Evolutionary conservation across 1,140 invertebrate species (phyloP).

Genomic region (Macrocentrus cingulum): DNA sequence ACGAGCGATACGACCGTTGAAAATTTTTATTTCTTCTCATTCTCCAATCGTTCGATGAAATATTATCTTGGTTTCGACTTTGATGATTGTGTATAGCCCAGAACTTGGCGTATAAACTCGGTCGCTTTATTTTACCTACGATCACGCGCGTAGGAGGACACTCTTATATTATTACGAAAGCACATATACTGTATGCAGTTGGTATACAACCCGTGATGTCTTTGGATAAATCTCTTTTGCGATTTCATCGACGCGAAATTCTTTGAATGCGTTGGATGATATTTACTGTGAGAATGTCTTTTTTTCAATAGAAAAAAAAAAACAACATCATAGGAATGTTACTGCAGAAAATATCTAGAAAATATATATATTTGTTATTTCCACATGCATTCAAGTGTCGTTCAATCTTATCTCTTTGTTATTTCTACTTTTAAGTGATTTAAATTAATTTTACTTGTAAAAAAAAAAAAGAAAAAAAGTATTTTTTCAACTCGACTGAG

Average conservation of each 20-base stretch:
- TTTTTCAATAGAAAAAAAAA: too few relatives aligned
- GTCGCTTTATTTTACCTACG: conserved; percentile 28
- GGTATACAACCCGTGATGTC: conserved; percentile 6
- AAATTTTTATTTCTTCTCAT: not conserved
- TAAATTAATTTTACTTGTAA: too few relatives aligned
- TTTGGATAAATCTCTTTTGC: conserved; percentile 11
- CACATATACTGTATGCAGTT: not conserved
- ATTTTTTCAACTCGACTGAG: too few relatives aligned
- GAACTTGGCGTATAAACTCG: conserved; percentile 21
- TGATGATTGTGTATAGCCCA: not conserved
- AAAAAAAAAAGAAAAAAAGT: too few relatives aligned
- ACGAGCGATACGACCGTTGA: not conserved
- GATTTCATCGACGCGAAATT: conserved; percentile 14
- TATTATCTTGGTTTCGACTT: not conserved
- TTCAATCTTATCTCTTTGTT: too few relatives aligned
- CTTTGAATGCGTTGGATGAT: conserved; percentile 7
- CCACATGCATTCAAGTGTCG: too few relatives aligned
- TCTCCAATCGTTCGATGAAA: not conserved
- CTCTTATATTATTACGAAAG: not conserved
- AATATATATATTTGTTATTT: too few relatives aligned
- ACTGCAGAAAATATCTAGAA: too few relatives aligned
- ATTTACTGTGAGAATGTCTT: too few relatives aligned
- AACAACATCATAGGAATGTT: too few relatives aligned
- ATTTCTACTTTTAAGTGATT: too few relatives aligned
- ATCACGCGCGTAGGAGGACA: conserved; percentile 19